Evolutionary conservation across 1,140 invertebrate species (phyloP), one percentile per base, ranked within the genome.

Genomic region (Callitettix versicolor): DNA sequence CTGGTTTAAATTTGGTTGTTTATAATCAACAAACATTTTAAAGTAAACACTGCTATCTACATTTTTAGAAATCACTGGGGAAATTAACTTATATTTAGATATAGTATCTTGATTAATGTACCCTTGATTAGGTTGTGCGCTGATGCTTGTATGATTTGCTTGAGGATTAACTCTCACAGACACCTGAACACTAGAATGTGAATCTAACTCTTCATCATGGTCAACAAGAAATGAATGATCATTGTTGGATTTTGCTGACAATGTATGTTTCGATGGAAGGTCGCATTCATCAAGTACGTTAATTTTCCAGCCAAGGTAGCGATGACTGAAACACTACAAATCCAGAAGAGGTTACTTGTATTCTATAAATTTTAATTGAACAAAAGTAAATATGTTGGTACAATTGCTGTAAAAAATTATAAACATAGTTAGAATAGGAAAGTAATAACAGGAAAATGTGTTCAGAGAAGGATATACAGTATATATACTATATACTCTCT

Each of bases 251-350:
- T 72, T 67, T 15, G 66, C 66, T 9, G 26, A 4, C n/a, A n/a
- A n/a, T 30, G 26, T 30, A 30, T 3, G 9, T 30, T 30, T 30
- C 6, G 60, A 53, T 22, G 33, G n/a, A 4, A 42, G 26, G 43
- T 88, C 84, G 63, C 91, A 95, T 12, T 73, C 69, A 66, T 97
- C 89, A 20, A 86, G 76, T 0, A 97, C 88, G 63, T 91, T 85
- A 58, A 97, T 96, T 70, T 91, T 94, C 90, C 91, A 95, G 33
- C 94, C 94, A 52, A 96, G 77, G 65, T 93, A 84, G 34, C 91
- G 85, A 70, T 95, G 89, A 9, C 88, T 88, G 72, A 85, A 95
- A 67, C 91, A 95, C 85, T 94, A 71, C 22, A 74, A 57, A 58
- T 60, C 26, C 26, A 30, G 3, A 30, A 30, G 9, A 30, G n/a